A percentile compares a stretch with the other conserved stretches of the same genome.
phyloP scores from a whole-genome alignment of 2,888 invertebrate genomes.

The Agriotes lineatus region DNA sequence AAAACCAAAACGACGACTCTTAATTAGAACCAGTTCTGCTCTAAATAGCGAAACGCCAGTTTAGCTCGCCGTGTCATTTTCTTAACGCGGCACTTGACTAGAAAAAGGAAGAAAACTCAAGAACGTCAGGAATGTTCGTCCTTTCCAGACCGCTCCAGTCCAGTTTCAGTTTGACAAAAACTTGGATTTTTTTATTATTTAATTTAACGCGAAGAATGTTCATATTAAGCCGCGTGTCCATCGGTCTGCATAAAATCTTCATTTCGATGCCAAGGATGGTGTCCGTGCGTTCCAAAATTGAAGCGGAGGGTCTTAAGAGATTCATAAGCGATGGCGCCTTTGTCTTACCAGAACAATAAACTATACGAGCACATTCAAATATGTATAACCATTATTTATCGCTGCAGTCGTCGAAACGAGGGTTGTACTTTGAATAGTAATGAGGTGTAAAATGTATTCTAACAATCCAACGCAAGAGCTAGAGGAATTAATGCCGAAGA shows the following conservation, averaged over 20 bases:
- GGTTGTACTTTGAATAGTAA: constrained; percentile 9
- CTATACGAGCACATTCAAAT: not conserved
- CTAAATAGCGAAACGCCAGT: constrained; percentile 27
- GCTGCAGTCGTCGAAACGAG: not conserved
- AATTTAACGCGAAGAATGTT: too few species aligned
- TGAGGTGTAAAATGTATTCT: not conserved
- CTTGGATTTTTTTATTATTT: too few species aligned
- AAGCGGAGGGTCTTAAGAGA: too few species aligned
- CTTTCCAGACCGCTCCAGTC: too few species aligned
- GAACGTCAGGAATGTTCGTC: not conserved
- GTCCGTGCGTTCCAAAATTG: too few species aligned
- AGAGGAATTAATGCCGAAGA: too few species aligned
- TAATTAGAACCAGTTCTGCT: constrained; percentile 35
- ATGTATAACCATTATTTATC: constrained; percentile 17
- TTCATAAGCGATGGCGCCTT: not conserved
- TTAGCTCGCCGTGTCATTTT: not conserved
- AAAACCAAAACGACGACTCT: constrained; percentile 24
- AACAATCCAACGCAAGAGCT: too few species aligned
- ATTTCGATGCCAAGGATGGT: too few species aligned
- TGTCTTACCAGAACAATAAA: constrained; percentile 10
- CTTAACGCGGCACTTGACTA: not conserved
- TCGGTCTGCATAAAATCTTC: too few species aligned
- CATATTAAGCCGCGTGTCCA: too few species aligned
- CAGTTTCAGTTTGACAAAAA: too few species aligned
- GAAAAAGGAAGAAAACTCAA: not conserved